phyloP scores from a whole-genome alignment of 1,140 invertebrate species.

The Drosophila hydei region DNA sequence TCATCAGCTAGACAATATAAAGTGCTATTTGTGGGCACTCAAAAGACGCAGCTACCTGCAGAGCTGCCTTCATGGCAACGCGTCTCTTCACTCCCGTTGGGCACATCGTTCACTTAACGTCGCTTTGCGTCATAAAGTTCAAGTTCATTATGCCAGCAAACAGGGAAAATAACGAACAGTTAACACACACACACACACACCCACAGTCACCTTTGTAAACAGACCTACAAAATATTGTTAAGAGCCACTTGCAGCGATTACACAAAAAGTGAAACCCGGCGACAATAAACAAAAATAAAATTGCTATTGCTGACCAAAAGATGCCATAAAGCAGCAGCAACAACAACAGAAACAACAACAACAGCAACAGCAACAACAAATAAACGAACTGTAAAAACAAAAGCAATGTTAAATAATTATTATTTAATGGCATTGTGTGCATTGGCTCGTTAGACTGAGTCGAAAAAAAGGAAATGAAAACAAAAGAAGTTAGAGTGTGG shows the following conservation, averaged over 20 bases:
- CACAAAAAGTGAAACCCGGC: conserved; percentile 56
- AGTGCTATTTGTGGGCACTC: conserved; percentile 37
- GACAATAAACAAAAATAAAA: conserved; percentile 30
- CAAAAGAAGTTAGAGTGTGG: too few species aligned
- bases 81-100: not conserved
- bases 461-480: not conserved
- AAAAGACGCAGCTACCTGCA: not conserved
- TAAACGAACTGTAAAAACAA: conserved; percentile 1
- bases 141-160: conserved; percentile 71
- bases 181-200: conserved; percentile 33
- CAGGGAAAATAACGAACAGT: conserved; percentile 50
- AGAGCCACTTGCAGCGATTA: conserved; percentile 74
- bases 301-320: conserved; percentile 29
- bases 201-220: conserved; percentile 12
- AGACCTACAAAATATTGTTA: conserved; percentile 44
- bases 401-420: conserved; percentile 71
- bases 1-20: conserved; percentile 32
- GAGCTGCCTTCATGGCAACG: too few species aligned
- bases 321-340: conserved; percentile 6
- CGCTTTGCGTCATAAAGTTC: conserved; percentile 79
- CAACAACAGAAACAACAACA: conserved; percentile 15
- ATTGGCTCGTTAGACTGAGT: conserved; percentile 30
- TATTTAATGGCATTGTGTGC: conserved; percentile 69
- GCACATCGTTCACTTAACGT: conserved; percentile 67
- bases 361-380: conserved; percentile 13